These are phyloP conservation scores for Limnephilus rhombicus DNA, from an alignment of 2,888 invertebrate genomes.

Conservation along the genomic window DNA sequence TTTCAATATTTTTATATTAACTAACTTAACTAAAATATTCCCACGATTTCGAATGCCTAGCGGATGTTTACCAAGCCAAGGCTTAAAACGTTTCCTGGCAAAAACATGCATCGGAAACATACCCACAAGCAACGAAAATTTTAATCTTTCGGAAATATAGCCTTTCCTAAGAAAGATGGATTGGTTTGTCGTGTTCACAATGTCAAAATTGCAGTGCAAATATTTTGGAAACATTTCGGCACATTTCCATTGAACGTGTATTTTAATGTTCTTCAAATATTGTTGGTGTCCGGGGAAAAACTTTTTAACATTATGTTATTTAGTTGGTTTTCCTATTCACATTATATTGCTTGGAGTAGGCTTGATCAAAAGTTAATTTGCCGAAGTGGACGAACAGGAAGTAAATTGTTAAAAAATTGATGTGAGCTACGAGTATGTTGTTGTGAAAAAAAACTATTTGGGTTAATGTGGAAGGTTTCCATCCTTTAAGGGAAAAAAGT, in stretches of 20 bases:
- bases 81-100: slow-evolving; percentile 56
- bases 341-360: background rate
- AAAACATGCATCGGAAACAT: slow-evolving; percentile 36
- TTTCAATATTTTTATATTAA: background rate
- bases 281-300: background rate
- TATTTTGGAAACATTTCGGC: background rate
- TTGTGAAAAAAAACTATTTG: too few relatives aligned
- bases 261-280: background rate
- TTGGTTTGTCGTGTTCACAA: background rate
- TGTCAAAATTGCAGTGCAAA: background rate
- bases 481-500: too few relatives aligned
- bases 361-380: too few relatives aligned
- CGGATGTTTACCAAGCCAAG: slow-evolving; percentile 34
- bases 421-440: too few relatives aligned
- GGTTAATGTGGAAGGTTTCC: too few relatives aligned
- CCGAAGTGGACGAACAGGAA: too few relatives aligned
- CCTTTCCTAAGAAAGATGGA: background rate
- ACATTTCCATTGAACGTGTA: background rate
- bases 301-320: background rate
- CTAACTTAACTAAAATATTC: background rate
- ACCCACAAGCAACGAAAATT: background rate
- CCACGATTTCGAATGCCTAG: background rate
- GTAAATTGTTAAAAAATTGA: too few relatives aligned
- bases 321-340: background rate
- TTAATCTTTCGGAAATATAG: background rate